Percentiles rank a stretch among this genome's conserved stretches.
Conservation (phyloP, 2,888 invertebrate genomes). For the Tetrapedia diversipes region DNA sequence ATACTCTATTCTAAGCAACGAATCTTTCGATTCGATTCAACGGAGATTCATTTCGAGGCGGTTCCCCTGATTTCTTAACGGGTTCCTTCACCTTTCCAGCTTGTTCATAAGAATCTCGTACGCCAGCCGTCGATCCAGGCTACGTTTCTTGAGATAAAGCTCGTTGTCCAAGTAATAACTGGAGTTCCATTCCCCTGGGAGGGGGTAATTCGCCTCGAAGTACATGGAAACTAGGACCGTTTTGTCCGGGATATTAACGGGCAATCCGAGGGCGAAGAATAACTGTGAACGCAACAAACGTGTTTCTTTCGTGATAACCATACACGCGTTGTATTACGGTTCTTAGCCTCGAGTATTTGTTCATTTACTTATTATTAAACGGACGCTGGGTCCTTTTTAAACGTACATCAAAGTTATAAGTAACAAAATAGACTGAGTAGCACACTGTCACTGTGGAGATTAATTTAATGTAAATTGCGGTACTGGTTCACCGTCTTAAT, state of each 20-base stretch:
- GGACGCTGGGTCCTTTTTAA: too few relatives aligned
- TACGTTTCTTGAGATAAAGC: conserved; percentile 75
- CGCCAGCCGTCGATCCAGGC: conserved; percentile 84
- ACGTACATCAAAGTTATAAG: too few relatives aligned
- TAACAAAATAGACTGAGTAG: too few relatives aligned
- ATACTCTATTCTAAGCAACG: too few relatives aligned
- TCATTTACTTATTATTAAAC: too few relatives aligned
- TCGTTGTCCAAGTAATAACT: conserved; percentile 65
- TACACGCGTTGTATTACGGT: too few relatives aligned
- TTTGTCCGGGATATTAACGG: conserved; percentile 88
- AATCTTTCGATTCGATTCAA: too few relatives aligned
- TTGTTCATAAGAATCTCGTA: conserved; percentile 85
- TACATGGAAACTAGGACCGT: conserved; percentile 89
- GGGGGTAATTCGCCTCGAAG: conserved; percentile 88
- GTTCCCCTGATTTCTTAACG: neutral
- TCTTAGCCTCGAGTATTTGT: too few relatives aligned
- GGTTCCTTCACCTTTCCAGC: conserved; percentile 84
- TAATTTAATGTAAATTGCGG: too few relatives aligned
- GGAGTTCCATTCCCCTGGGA: conserved; percentile 84
- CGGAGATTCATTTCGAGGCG: too few relatives aligned
- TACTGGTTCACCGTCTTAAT: too few relatives aligned
- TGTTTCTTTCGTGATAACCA: neutral
- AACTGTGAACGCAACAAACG: conserved; percentile 82
- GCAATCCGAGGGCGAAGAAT: conserved; percentile 88
- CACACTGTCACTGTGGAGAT: too few relatives aligned